Base-by-base conservation (phyloP, 1,140 invertebrate genomes). In the Trichoplusia ni region DNA sequence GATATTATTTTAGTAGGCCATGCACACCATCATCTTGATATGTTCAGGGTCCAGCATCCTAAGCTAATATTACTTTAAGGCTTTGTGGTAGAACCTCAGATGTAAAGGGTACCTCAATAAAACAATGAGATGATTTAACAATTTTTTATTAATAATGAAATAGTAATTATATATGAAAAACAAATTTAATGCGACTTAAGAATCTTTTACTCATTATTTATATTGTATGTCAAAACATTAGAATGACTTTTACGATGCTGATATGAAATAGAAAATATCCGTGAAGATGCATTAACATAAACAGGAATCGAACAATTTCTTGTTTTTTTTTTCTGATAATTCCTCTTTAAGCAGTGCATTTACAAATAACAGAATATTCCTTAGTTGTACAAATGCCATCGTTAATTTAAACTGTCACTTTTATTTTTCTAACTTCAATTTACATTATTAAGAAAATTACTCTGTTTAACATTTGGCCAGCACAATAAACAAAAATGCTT, bases 131-230 rank as follows among this genome's bases (percentile, higher is more conserved):
- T 51, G 40, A 67, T 69, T 75, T 64, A 67, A 69, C 62, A 67
- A 59, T 68, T 71, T 71, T 80, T 83, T 81, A 77, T 77, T 81
- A 66, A 71, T 76, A 81, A 68, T 72, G 76, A 80, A 82, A 79
- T 77, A 81, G 74, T 74, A 76, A 77, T 73, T 70, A 78, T 40
- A 58, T 73, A 71, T 70, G 63, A 77, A 67, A 77, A 67, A 81
- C 77, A 75, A 75, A 68, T 76, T 75, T 65, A 76, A 72, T 73
- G 66, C 53, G 66, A 70, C 74, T 75, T 73, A 79, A 78, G 77
- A 77, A 77, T 80, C 71, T 81, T 69, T 79, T 72, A 76, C 47
- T 19, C 23, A 35, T 35, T 67, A 46, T 49, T 40, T 42, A 53
- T 38, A 19, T 54, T 44, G 21, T 16, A 56, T 56, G 51, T 56